phyloP scores from a whole-genome alignment of 2,888 invertebrate genomes.

The Erebia palarica region DNA sequence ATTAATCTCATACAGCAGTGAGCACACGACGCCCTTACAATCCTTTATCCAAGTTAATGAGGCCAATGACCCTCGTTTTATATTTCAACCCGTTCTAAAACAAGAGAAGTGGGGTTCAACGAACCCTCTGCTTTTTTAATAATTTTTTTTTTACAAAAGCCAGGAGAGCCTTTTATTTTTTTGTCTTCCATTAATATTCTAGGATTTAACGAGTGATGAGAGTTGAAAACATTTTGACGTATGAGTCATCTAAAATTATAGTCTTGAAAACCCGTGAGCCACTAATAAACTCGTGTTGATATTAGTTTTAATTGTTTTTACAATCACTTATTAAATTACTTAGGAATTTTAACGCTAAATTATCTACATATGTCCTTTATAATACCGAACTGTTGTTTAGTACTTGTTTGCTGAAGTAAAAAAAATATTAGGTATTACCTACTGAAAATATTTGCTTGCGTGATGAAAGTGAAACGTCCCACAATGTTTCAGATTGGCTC shows the following conservation, averaged over 20 bases:
- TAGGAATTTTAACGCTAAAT: too few relatives aligned
- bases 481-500: too few relatives aligned
- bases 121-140: conserved; percentile 20
- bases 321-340: too few relatives aligned
- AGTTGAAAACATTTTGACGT: not conserved
- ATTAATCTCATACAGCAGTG: conserved; percentile 5
- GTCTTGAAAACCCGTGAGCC: not conserved
- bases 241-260: not conserved
- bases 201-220: conserved; percentile 12
- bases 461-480: too few relatives aligned
- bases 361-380: too few relatives aligned
- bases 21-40: conserved; percentile 18
- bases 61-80: conserved; percentile 38
- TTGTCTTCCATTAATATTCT: conserved; percentile 13
- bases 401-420: too few relatives aligned
- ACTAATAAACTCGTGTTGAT: too few relatives aligned
- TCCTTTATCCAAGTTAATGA: conserved; percentile 37
- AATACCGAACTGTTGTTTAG: too few relatives aligned
- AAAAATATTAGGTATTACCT: too few relatives aligned
- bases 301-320: too few relatives aligned
- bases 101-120: conserved; percentile 28
- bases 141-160: conserved; percentile 12
- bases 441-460: too few relatives aligned
- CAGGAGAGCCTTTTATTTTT: conserved; percentile 3
- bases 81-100: conserved; percentile 39